phyloP scores from a whole-genome alignment of 2,797 vertebrate genomes.

The Microctenopoma steveboyesi region DNA sequence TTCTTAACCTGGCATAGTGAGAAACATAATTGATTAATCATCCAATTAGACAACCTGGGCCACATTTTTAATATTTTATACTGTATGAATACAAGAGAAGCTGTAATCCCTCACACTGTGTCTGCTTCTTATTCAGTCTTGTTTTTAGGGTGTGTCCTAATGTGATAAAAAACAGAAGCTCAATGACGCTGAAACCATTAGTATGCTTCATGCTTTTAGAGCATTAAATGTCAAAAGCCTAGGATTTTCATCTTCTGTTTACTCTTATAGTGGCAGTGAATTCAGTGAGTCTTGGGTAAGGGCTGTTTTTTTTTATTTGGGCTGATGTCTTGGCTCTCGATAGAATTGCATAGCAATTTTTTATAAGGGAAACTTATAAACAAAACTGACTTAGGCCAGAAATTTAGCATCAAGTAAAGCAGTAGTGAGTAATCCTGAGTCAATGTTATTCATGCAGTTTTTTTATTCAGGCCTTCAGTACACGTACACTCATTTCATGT shows the following conservation, averaged over 20 bases:
- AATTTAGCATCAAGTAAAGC: background rate
- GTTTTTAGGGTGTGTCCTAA: background rate
- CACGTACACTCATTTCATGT: background rate
- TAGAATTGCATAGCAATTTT: constrained; percentile 24
- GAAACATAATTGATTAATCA: no score
- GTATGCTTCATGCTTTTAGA: background rate
- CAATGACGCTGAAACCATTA: background rate
- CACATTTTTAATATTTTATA: no score
- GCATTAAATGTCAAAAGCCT: no score
- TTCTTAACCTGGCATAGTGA: no score
- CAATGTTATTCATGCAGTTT: background rate
- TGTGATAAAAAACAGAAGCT: background rate
- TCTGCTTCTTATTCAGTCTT: background rate
- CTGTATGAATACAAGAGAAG: no score
- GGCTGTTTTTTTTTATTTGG: background rate
- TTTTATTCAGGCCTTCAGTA: background rate
- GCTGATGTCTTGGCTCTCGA: constrained; percentile 2
- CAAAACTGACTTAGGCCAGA: background rate
- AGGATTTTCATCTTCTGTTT: constrained; percentile 32
- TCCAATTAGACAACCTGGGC: no score
- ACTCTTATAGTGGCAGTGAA: constrained; percentile 20
- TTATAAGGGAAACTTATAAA: background rate
- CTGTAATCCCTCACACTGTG: no score
- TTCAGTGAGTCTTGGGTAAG: constrained; percentile 11
- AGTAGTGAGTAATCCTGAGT: background rate